Evolutionary conservation across 2,113 vertebrate genomes (phyloP), one percentile per base, ranked within the genome.

Genomic region (Heterotis niloticus): DNA sequence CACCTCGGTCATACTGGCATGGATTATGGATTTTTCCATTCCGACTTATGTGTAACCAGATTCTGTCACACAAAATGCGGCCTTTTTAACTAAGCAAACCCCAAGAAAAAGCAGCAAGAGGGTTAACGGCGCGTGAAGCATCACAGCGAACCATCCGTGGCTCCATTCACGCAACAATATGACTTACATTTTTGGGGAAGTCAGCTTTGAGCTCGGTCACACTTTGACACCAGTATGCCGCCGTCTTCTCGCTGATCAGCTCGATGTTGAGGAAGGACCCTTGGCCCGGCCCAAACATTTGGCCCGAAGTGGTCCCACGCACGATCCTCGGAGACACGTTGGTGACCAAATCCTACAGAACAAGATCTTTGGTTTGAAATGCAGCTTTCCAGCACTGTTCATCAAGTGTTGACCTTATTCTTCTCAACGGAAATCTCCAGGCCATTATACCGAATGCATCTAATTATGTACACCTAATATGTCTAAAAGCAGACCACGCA

Each of bases 271-370:
- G 91, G 81, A 98, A 99, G 29, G 96, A 95, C 78, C 96, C 91
- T 85, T 96, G 95, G 57, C 94, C 95, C 0, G 96, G 96, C 72
- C 97, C 96, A 0, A 88, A 98, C 14, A 93, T 0, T 23, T 92
- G 91, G 23, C 96, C 94, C 0, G 95, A 96, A 62, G 96, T 98
- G 68, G 90, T 94, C 18, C 96, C 98, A 79, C 96, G 94, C 73
- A 98, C 89, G 77, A 99, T 99, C 83, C 96, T 92, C 0, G 96
- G 96, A 64, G 96, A 99, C 82, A 98, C 95, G 3, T 98, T 99
- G 62, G 96, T 99, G 84, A 99, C 94, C 65, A 96, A 92, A 82
- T 99, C 96, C 96, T 99, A 89, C 72, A 62, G 57, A 88, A 79
- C 82, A 54, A 64, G 79, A 83, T 77, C 11, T 14, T 20, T 34